Percentiles rank a stretch among this genome's conserved stretches.
These are phyloP conservation scores for Panthera tigris DNA, from an alignment of 2,113 vertebrate species.

Conservation along the genomic window DNA sequence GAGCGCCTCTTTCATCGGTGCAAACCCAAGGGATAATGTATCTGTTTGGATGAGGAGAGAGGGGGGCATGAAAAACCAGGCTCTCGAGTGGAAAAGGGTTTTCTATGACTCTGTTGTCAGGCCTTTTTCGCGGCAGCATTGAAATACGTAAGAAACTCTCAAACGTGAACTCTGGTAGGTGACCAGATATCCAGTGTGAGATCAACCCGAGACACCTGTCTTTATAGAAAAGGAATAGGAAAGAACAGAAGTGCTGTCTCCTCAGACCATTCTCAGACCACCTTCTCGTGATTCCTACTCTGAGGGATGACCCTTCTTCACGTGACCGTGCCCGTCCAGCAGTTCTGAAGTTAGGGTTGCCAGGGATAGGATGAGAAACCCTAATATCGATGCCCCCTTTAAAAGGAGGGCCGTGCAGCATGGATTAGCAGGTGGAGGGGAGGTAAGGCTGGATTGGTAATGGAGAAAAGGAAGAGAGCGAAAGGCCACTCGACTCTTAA, in stretches of 20 bases:
- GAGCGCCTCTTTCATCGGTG: neutral
- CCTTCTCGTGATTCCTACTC: neutral
- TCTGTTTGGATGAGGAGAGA: neutral
- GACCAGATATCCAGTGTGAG: neutral
- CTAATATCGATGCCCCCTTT: neutral
- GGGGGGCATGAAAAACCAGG: neutral
- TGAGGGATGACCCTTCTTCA: neutral
- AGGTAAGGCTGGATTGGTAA: neutral
- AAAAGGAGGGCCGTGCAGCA: neutral
- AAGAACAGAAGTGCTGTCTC: neutral
- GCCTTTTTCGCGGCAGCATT: neutral
- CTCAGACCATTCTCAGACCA: rapidly evolving
- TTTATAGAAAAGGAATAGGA: neutral
- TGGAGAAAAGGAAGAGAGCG: neutral
- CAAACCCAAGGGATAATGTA: neutral
- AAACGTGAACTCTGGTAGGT: neutral
- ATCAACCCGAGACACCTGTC: neutral
- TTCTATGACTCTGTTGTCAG: neutral
- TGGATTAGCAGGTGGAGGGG: neutral
- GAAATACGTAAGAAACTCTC: neutral
- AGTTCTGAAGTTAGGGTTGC: neutral
- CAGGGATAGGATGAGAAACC: neutral
- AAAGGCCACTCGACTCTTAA: neutral
- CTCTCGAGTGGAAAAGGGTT: neutral
- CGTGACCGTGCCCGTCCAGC: neutral